Base-by-base conservation (phyloP, 2,888 invertebrate genomes). In the Tetragonisca angustula region DNA sequence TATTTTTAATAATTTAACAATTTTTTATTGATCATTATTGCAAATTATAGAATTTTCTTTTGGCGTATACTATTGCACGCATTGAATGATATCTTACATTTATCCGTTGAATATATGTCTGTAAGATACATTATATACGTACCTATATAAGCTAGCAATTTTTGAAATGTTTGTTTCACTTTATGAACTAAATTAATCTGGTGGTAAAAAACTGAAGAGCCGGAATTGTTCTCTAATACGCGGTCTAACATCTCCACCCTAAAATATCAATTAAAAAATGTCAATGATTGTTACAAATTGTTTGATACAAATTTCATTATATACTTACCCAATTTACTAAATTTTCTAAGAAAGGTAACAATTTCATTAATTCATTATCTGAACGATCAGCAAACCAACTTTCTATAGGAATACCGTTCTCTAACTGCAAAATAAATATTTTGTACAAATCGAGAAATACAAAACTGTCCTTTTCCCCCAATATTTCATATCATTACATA, bases 341-440 rank as follows among this genome's bases (percentile, higher is more conserved):
- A 92, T 97, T 96, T 94, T 99, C 98, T 89, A 99, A 95, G 95
- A 99, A 99, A 54, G 99, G 99, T 95, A 99, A 95, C 89, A 99
- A 95, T 93, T 99, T 98, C 91, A 98, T 96, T 76, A 99, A 96
- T 93, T 99, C 99, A 59, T 96, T 96, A 95, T 99, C 99, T 74
- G 96, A 96, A 92, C 97, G 96, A 95, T 99, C 98, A 88, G 98
- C 97, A 95, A 99, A 99, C 99, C 99, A 99, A 94, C 98, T 98
- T 95, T 98, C 98, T 89, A 99, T 99, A 0, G 99, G 99, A 89
- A 99, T 99, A 49, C 99, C 99, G 95, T 99, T 99, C 95, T 98
- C 98, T 81, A 99, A 94, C 97, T 98, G 96, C 83, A 95, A 95
- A 15, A 64, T 24, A 74, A 81, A 84, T 27, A 76, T 82, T 56